These are phyloP conservation scores for Lateolabrax maculatus DNA, from an alignment of 2,797 vertebrate genomes.

Conservation along the genomic window DNA sequence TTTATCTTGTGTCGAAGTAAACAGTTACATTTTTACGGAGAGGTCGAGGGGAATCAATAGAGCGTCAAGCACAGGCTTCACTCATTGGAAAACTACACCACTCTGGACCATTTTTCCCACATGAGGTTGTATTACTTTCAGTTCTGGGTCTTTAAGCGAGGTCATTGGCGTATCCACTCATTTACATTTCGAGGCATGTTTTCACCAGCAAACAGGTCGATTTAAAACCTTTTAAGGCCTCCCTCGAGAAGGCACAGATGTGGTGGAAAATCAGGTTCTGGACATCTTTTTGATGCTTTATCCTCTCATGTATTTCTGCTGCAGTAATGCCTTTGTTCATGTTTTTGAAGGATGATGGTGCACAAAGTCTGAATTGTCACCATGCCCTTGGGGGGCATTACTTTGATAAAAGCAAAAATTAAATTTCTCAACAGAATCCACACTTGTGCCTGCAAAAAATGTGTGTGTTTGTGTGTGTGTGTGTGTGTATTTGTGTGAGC, in stretches of 20 bases:
- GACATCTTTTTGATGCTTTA: slow-evolving; percentile 42
- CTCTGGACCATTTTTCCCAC: too few relatives aligned
- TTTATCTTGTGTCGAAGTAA: too few relatives aligned
- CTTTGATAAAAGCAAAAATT: neutral
- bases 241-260: slow-evolving; percentile 27
- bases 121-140: too few relatives aligned
- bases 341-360: slow-evolving; percentile 7
- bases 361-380: slow-evolving; percentile 22
- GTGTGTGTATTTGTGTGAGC: too few relatives aligned
- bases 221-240: slow-evolving; percentile 13
- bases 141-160: too few relatives aligned
- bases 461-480: too few relatives aligned
- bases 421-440: slow-evolving; percentile 5
- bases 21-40: too few relatives aligned
- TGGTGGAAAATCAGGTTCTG: slow-evolving; percentile 10
- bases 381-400: neutral
- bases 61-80: too few relatives aligned
- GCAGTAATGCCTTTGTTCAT: slow-evolving; percentile 24
- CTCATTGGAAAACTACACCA: too few relatives aligned
- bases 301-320: slow-evolving; percentile 29
- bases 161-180: too few relatives aligned
- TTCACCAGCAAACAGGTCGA: slow-evolving; percentile 7
- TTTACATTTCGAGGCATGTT: slow-evolving; percentile 10
- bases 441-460: neutral
- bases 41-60: too few relatives aligned